phyloP scores from a whole-genome alignment of 2,888 invertebrate genomes.

The Ypsolopha scabrella region DNA sequence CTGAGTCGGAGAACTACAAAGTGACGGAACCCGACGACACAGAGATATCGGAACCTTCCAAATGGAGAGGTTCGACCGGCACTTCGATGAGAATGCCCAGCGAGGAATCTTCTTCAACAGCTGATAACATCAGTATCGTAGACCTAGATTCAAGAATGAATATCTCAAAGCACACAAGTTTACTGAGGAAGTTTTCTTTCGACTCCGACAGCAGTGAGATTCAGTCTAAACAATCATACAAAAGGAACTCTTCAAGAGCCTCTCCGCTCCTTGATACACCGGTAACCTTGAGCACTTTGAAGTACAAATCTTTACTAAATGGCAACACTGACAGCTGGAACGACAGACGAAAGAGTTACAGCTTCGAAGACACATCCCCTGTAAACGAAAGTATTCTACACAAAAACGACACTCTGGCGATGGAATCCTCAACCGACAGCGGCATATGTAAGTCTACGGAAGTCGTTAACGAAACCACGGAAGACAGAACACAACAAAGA shows the following conservation, averaged over 20 bases:
- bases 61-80: slow-evolving; percentile 76
- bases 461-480: slow-evolving; percentile 57
- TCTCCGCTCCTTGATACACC: slow-evolving; percentile 52
- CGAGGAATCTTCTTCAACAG: slow-evolving; percentile 54
- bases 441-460: slow-evolving; percentile 81
- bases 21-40: slow-evolving; percentile 69
- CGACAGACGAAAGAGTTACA: slow-evolving; percentile 81
- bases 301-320: slow-evolving; percentile 54
- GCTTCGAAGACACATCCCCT: slow-evolving; percentile 69
- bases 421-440: slow-evolving; percentile 84
- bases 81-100: slow-evolving; percentile 78
- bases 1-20: slow-evolving; percentile 49
- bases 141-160: slow-evolving; percentile 40
- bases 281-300: slow-evolving; percentile 45
- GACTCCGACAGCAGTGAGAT: slow-evolving; percentile 48
- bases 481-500: slow-evolving; percentile 20
- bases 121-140: slow-evolving; percentile 57
- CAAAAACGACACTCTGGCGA: slow-evolving; percentile 61
- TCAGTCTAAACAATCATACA: slow-evolving; percentile 20
- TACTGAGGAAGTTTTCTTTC: slow-evolving; percentile 41
- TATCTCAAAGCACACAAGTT: slow-evolving; percentile 23
- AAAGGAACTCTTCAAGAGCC: slow-evolving; percentile 28
- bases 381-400: slow-evolving; percentile 36
- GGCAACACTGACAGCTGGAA: slow-evolving; percentile 75
- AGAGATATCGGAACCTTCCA: slow-evolving; percentile 66